phyloP scores from a whole-genome alignment of 2,113 vertebrate genomes.

The Notothenia coriiceps region DNA sequence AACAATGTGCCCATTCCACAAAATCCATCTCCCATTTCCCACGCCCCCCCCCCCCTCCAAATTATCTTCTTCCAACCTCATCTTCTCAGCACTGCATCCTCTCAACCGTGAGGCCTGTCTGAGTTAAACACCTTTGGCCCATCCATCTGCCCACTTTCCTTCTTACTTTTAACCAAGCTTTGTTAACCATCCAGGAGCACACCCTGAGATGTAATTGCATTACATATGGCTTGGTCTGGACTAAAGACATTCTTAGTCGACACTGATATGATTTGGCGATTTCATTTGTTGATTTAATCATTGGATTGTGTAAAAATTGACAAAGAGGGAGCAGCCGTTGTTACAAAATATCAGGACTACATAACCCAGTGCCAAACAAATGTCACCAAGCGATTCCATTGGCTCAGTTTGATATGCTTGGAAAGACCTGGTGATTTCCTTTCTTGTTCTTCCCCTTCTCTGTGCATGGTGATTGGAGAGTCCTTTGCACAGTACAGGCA shows the following conservation, averaged over 20 bases:
- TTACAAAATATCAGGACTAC: slow-evolving; percentile 4
- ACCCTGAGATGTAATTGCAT: slow-evolving; percentile 47
- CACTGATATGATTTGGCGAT: too few species aligned
- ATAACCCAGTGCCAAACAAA: slow-evolving; percentile 39
- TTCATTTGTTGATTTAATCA: too few species aligned
- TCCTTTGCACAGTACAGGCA: slow-evolving; percentile 14
- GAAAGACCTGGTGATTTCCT: background rate
- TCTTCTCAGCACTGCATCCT: slow-evolving; percentile 28
- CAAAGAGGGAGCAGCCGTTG: too few species aligned
- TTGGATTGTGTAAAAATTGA: too few species aligned
- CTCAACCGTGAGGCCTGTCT: background rate
- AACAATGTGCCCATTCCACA: slow-evolving; percentile 25
- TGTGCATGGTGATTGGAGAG: slow-evolving; percentile 12
- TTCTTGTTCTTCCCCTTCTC: background rate
- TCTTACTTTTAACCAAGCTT: slow-evolving; percentile 24
- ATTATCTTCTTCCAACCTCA: slow-evolving; percentile 23
- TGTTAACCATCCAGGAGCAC: slow-evolving; percentile 13
- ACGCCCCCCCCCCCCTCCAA: background rate
- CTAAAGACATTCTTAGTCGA: too few species aligned
- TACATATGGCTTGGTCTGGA: slow-evolving; percentile 3
- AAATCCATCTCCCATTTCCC: slow-evolving; percentile 36
- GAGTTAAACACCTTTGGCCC: slow-evolving; percentile 17
- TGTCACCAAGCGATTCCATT: slow-evolving; percentile 9
- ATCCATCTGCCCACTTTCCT: slow-evolving; percentile 29
- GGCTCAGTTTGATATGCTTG: background rate